These are phyloP conservation scores for Podarcis muralis DNA, from an alignment of 2,113 vertebrate species.

Conservation along the genomic window DNA sequence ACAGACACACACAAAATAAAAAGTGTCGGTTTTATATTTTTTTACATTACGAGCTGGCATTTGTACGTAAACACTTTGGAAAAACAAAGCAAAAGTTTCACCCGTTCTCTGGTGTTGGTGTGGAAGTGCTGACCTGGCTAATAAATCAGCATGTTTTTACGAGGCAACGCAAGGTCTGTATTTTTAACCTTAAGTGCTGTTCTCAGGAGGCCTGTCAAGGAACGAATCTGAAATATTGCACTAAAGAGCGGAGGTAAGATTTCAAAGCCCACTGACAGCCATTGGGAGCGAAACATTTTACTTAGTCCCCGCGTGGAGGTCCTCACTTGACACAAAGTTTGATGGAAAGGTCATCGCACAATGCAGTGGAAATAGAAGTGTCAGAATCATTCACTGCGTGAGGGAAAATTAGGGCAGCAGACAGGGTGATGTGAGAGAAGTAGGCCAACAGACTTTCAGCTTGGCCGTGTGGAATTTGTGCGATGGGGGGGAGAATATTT, in stretches of 20 bases:
- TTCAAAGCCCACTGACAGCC: constrained; percentile 40
- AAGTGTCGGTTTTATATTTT: neutral
- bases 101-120: constrained; percentile 20
- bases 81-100: constrained; percentile 10
- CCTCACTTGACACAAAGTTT: constrained; percentile 45
- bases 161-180: constrained; percentile 30
- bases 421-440: neutral
- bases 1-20: neutral
- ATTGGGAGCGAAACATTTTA: constrained; percentile 42
- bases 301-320: constrained; percentile 43
- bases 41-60: constrained; percentile 1
- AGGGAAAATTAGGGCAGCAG: constrained; percentile 23
- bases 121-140: constrained; percentile 31
- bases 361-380: constrained; percentile 36
- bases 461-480: neutral
- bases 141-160: constrained; percentile 56
- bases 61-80: neutral
- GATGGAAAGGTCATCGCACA: constrained; percentile 43
- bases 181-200: constrained; percentile 50
- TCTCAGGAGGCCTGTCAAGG: constrained; percentile 37
- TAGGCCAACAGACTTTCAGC: constrained; percentile 9
- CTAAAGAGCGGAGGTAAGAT: constrained; percentile 53
- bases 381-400: neutral
- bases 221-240: constrained; percentile 55
- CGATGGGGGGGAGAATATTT: neutral